Evolutionary conservation across 2,888 invertebrate species (phyloP).

Genomic region (Noctua pronuba): DNA sequence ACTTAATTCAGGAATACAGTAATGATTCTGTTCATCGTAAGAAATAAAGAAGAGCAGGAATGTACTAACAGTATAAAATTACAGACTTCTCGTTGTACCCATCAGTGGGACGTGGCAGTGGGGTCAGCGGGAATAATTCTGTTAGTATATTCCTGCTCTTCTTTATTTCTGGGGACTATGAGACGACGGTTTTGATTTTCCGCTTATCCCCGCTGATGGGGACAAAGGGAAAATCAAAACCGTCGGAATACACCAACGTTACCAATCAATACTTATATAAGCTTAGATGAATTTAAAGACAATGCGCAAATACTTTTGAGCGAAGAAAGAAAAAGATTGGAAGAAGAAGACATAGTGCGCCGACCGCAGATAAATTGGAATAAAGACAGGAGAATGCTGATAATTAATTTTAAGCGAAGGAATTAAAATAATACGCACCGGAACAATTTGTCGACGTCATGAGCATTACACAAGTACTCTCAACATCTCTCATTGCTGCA

Average conservation of each 20-base stretch:
- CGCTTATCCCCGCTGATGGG: too few species aligned
- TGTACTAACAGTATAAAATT: too few species aligned
- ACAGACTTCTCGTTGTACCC: too few species aligned
- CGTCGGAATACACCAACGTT: background rate
- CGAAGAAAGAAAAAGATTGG: background rate
- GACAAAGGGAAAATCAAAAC: too few species aligned
- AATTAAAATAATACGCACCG: background rate
- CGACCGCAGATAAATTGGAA: background rate
- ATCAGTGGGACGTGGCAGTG: too few species aligned
- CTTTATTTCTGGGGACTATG: too few species aligned
- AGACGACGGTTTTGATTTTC: too few species aligned
- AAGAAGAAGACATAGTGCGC: background rate
- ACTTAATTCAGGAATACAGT: background rate
- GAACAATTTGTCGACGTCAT: background rate
- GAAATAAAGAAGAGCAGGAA: background rate
- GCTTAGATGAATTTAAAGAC: background rate
- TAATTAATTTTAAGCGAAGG: background rate
- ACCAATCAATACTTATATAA: background rate
- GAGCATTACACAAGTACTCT: background rate
- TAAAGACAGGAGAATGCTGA: background rate
- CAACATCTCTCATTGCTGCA: constrained; percentile 3
- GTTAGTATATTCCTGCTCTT: too few species aligned
- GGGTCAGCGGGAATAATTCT: too few species aligned
- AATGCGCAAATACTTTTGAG: background rate
- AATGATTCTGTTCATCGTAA: background rate